Conservation (phyloP, 2,797 vertebrate species). For the Protonibea diacanthus region DNA sequence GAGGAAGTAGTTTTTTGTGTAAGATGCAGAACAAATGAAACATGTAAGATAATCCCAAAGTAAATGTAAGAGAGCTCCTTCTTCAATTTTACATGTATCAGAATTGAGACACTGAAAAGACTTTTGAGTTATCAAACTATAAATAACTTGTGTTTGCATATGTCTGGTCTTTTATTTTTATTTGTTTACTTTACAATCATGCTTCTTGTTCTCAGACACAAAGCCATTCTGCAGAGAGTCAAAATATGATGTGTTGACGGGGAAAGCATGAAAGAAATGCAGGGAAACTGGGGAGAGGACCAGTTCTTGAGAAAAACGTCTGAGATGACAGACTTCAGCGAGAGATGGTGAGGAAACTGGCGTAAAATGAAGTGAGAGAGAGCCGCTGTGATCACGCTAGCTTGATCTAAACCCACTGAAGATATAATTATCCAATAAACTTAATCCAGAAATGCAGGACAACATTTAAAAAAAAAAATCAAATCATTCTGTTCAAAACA, state of each 20-base stretch:
- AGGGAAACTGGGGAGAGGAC: conserved; percentile 5
- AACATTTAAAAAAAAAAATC: neutral
- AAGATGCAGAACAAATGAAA: neutral
- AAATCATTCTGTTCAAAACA: neutral
- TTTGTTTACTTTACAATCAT: too few relatives aligned
- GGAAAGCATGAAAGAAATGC: conserved; percentile 7
- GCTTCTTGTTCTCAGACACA: neutral
- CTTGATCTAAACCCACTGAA: conserved; percentile 42
- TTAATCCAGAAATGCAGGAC: neutral
- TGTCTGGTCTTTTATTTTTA: neutral
- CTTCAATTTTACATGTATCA: neutral
- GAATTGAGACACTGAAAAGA: neutral
- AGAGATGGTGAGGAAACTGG: conserved; percentile 41
- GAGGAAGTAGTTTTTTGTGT: neutral
- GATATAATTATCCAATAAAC: conserved; percentile 13
- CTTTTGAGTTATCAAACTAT: neutral
- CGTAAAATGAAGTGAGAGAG: conserved; percentile 38
- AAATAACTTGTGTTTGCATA: neutral
- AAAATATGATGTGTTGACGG: conserved; percentile 1
- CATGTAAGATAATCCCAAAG: neutral
- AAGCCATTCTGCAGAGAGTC: neutral
- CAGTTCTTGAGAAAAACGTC: conserved; percentile 17
- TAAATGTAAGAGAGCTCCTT: neutral
- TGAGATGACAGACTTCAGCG: conserved; percentile 31
- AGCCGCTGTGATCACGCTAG: conserved; percentile 34